Conservation (phyloP, 2,888 invertebrate species). For the Flabesymbios commensalis region DNA sequence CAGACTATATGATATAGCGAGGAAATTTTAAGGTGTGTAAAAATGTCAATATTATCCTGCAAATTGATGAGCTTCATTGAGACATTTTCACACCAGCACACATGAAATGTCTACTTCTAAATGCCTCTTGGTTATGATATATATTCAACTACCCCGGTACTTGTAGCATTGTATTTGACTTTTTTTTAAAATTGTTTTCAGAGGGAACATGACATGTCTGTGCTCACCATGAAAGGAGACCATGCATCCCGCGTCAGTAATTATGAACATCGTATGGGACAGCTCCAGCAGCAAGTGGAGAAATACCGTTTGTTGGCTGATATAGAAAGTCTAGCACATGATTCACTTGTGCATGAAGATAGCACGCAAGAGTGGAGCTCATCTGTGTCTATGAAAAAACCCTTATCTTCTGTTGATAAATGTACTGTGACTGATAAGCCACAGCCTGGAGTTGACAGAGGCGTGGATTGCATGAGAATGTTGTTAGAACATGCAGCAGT, state of each 20-base stretch:
- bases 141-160: no score
- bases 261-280: conserved; percentile 60
- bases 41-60: no score
- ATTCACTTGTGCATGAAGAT: conserved; percentile 52
- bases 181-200: no score
- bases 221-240: conserved; percentile 5
- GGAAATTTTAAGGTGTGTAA: no score
- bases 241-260: conserved; percentile 35
- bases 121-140: no score
- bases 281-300: conserved; percentile 66
- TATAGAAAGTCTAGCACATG: conserved; percentile 66
- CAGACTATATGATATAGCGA: no score
- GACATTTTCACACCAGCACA: no score
- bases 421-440: not conserved
- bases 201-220: conserved; percentile 20
- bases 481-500: not conserved
- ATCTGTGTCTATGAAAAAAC: not conserved
- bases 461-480: not conserved
- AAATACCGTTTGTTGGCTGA: conserved; percentile 68
- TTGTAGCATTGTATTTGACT: no score
- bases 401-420: not conserved
- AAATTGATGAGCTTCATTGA: no score
- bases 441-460: not conserved
- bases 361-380: not conserved
- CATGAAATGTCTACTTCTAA: no score